Percentiles rank a stretch among this genome's conserved stretches.
These are phyloP conservation scores for Gallinago stenura DNA, from an alignment of 2,797 vertebrate species.

Conservation along the genomic window DNA sequence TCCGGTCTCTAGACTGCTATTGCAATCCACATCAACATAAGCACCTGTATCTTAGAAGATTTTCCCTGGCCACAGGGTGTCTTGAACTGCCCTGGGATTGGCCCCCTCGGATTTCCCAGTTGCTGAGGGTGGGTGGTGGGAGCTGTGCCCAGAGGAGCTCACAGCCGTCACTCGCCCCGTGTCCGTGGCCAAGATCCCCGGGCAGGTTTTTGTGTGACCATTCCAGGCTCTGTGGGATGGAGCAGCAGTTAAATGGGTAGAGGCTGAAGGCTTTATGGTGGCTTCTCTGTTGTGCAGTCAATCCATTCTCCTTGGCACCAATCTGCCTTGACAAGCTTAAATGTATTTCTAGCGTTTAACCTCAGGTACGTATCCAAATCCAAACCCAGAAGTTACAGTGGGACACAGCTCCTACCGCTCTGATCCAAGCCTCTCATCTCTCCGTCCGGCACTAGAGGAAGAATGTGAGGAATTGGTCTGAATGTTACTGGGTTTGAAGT, in stretches of 20 bases:
- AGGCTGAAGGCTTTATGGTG: background rate
- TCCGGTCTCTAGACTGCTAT: background rate
- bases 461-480: background rate
- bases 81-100: background rate
- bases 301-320: background rate
- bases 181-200: background rate
- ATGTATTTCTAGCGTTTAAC: background rate
- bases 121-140: background rate
- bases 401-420: background rate
- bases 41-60: background rate
- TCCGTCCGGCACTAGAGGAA: background rate
- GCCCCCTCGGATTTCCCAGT: background rate
- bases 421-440: background rate
- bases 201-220: constrained; percentile 1
- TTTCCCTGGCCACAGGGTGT: background rate
- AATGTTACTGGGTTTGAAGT: background rate
- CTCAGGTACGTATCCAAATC: background rate
- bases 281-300: background rate
- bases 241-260: background rate
- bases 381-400: background rate
- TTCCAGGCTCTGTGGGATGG: background rate
- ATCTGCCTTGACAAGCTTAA: background rate
- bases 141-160: background rate
- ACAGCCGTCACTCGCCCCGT: background rate
- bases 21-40: background rate